Base-by-base conservation (phyloP, 2,888 invertebrate genomes). In the Zygothrica quintamaculata region DNA sequence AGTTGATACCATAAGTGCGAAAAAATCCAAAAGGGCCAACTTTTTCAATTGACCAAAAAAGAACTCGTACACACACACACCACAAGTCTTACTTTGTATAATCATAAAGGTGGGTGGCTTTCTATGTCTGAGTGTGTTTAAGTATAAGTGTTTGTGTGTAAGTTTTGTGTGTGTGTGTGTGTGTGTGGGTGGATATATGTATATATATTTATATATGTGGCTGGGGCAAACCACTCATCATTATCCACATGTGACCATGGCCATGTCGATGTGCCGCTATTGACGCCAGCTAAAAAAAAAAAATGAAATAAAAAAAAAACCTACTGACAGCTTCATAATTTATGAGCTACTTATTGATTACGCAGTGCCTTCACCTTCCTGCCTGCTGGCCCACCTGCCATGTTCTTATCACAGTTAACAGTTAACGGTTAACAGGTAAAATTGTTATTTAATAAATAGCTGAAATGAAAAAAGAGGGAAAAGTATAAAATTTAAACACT, bases 291-390 rank as follows among this genome's bases (percentile, higher is more conserved):
- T 53, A 62, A 47, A 79, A n/a, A n/a, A n/a, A n/a, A n/a, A n/a
- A n/a, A n/a, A n/a, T n/a, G n/a, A n/a, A n/a, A n/a, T n/a, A n/a
- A n/a, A n/a, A n/a, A n/a, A n/a, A n/a, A n/a, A 65, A 67, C 64
- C 44, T 47, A 73, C 56, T 78, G 87, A 87, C 88, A 87, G 82
- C 50, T 66, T 62, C 73, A 78, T 81, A 78, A 87, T 87, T 84
- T 84, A 84, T 84, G 78, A 61, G 64, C 70, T 86, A 75, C 78
- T 85, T 87, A 87, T 82, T 81, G 82, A 82, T 82, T 82, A 73
- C 44, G 51, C 52, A 22, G 37, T 26, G 36, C 25, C 12, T 22
- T 25, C 18, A 22, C 18, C 18, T 22, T 2, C 18, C 18, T n/a
- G n/a, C n/a, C n/a, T n/a, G n/a, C n/a, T n/a, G n/a, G n/a, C n/a